phyloP scores from a whole-genome alignment of 2,888 invertebrate species.

The Gonocerus acuteangulatus region DNA sequence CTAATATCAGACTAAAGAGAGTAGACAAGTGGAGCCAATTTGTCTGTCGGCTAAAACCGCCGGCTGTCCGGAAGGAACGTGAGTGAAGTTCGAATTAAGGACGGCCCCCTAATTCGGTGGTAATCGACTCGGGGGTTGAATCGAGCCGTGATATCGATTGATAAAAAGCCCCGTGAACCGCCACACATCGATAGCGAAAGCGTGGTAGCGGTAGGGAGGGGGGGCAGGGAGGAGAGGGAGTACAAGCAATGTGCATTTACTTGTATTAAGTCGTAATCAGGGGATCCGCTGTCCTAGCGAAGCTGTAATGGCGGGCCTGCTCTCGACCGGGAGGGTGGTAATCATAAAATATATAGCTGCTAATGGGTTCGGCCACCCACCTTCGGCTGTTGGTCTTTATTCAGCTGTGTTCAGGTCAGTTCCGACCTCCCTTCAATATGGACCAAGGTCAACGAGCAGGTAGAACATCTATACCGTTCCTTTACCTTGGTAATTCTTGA shows the following conservation, averaged over 20 bases:
- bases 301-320: not conserved
- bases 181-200: not conserved
- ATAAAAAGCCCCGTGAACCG: too few relatives aligned
- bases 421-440: not conserved
- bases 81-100: too few relatives aligned
- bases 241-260: constrained; percentile 32
- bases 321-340: not conserved
- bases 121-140: not conserved
- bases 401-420: constrained; percentile 7
- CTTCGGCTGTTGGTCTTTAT: not conserved
- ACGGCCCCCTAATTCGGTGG: too few relatives aligned
- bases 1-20: too few relatives aligned
- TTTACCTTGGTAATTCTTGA: not conserved
- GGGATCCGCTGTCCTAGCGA: not conserved
- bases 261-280: constrained; percentile 33
- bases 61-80: too few relatives aligned
- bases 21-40: too few relatives aligned
- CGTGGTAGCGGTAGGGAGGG: not conserved
- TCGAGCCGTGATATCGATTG: constrained; percentile 9
- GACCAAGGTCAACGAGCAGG: not conserved
- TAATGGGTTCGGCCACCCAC: not conserved
- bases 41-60: too few relatives aligned
- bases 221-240: not conserved
- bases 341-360: constrained; percentile 23
- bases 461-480: not conserved